Base-by-base conservation (phyloP, 2,888 invertebrate species). In the Pyrrhia umbra region DNA sequence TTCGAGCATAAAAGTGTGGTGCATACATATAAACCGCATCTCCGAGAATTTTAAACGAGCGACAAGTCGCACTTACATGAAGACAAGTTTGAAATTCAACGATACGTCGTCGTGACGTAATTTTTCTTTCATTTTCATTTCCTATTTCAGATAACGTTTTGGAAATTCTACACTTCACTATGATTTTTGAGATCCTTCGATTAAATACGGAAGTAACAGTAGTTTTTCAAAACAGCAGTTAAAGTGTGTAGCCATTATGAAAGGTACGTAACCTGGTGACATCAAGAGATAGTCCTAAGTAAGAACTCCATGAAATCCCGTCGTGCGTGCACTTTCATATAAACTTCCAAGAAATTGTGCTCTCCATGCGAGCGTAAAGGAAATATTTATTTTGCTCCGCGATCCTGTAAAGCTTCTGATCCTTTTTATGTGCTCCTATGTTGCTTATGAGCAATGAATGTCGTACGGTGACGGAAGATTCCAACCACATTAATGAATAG, bases 351-450 rank as follows among this genome's bases (percentile, higher is more conserved):
- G 83, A 86, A 84, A 85, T 87, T 83, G 80, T 77, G 72, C 78
- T 80, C 79, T 82, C 77, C 80, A 80, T 72, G 79, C 79, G 79
- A 86, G 85, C 86, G 86, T 85, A 84, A 85, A 84, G 85, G 86
- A 90, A 88, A 90, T 91, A 90, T 91, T 90, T 90, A 87, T 90
- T 92, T 89, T 89, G 85, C 83, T 82, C 82, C 83, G 74, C 86
- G 87, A 89, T 88, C 87, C 86, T 77, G 84, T 83, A 88, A 89
- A 91, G 87, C 90, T 87, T 79, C 74, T 89, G 89, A 92, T 90
- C 90, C 90, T 80, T 88, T 92, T 92, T 92, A 92, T 91, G 90
- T 88, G 87, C 81, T 85, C 67, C 82, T 77, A 82, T 85, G 88
- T 85, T 85, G 84, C 85, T 86, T 87, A 87, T 88, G 88, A 87